A percentile compares a stretch with the other conserved stretches of the same genome.
Evolutionary conservation across 2,797 vertebrate species (phyloP).

Genomic region (Leucoraja ocellata): DNA sequence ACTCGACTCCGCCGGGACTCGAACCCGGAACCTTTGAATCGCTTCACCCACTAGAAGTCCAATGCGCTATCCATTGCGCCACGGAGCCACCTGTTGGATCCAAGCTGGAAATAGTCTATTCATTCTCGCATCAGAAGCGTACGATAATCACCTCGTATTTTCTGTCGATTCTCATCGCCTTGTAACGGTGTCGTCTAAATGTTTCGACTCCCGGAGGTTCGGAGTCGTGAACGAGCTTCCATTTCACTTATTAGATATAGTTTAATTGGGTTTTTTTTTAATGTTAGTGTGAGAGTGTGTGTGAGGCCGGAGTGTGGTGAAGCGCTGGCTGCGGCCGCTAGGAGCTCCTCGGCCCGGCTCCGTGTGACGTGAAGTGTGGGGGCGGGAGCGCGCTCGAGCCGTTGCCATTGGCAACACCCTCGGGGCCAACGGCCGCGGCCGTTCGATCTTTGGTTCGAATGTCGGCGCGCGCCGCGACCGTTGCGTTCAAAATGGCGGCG

Average conservation of each 20-base stretch:
- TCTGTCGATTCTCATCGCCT: too few relatives aligned
- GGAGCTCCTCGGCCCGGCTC: not conserved
- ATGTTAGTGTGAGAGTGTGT: not conserved
- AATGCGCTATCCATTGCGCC: slow-evolving; percentile 60
- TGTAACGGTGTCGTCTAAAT: too few relatives aligned
- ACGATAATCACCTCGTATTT: too few relatives aligned
- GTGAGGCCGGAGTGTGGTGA: not conserved
- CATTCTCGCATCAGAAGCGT: not conserved
- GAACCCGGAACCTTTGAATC: slow-evolving; percentile 60
- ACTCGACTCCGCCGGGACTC: slow-evolving; percentile 56
- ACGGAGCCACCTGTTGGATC: slow-evolving; percentile 50
- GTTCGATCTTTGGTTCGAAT: not conserved
- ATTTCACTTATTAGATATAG: not conserved
- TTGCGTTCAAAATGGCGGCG: not conserved
- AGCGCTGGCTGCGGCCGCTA: not conserved
- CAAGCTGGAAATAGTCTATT: not conserved
- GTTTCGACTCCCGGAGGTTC: too few relatives aligned
- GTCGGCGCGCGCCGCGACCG: not conserved
- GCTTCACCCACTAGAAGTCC: slow-evolving; percentile 51
- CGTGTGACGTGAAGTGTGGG: not conserved
- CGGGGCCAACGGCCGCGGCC: not conserved
- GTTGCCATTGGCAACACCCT: not conserved
- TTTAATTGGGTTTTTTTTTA: not conserved
- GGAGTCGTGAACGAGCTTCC: not conserved
- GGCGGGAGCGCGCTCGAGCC: not conserved